Conservation (phyloP, 2,888 invertebrate genomes). For the Acanthosoma haemorrhoidale region DNA sequence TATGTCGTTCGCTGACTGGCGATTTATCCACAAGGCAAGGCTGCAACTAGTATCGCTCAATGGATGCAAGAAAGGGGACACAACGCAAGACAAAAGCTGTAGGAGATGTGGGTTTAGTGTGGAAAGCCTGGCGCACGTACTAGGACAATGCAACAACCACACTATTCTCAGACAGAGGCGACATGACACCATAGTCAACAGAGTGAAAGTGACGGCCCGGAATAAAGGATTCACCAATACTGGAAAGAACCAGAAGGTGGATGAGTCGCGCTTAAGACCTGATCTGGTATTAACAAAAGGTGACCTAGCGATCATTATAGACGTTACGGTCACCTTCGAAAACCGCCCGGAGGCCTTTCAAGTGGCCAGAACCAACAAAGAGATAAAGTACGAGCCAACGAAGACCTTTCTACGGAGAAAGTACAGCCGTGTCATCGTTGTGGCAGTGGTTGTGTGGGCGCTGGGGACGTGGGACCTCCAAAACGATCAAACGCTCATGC, state of each 20-base stretch:
- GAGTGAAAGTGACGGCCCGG: not conserved
- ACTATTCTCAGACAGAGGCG: not conserved
- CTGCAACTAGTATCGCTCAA: constrained; percentile 32
- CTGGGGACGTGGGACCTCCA: constrained; percentile 15
- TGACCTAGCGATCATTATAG: not conserved
- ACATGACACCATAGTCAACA: constrained; percentile 18
- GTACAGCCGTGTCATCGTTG: not conserved
- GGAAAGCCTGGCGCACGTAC: constrained; percentile 19
- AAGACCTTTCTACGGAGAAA: not conserved
- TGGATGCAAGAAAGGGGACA: not conserved
- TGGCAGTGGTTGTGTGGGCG: not conserved
- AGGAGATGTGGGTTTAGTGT: not conserved
- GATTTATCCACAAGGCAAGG: too few species aligned
- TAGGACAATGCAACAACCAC: constrained; percentile 16
- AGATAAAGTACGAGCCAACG: not conserved
- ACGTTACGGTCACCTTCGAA: constrained; percentile 23
- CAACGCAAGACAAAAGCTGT: not conserved
- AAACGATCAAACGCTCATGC: not conserved
- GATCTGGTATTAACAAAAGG: not conserved
- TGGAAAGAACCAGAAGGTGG: constrained; percentile 1
- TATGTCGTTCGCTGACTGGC: too few species aligned
- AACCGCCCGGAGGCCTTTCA: not conserved
- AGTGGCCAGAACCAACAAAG: constrained; percentile 7
- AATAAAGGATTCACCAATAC: not conserved
- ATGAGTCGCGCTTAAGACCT: constrained; percentile 4